Evolutionary conservation across 2,113 vertebrate genomes (phyloP), one percentile per base, ranked within the genome.

Genomic region (Oncorhynchus tshawytscha): DNA sequence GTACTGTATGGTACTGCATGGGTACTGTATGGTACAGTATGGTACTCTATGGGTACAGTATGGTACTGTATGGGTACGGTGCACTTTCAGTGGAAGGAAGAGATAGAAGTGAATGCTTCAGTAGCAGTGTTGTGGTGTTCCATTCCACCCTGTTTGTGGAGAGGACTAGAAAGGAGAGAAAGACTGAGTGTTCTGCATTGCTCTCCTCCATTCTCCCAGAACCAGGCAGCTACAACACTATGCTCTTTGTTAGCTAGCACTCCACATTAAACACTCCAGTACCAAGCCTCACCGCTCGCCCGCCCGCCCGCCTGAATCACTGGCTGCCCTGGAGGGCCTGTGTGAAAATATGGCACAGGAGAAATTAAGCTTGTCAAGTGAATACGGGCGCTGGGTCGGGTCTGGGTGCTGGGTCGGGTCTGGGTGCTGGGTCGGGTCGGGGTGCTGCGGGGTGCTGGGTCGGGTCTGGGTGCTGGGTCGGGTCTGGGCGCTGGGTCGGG

Each of bases 291-390:
- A 69, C 78, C 39, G 9, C 72, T 76, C 66, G 82, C 72, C 78
- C 66, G 83, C 72, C 78, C 66, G 83, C 81, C 81, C 81, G 59
- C 59, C 59, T 88, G 86, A 89, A 84, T 88, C 85, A 62, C 7
- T 39, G 88, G 86, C 88, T 54, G 15, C 81, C 39, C 66, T 31
- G 54, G 87, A 87, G 88, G 85, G 82, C 82, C 81, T 67, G 78
- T 78, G 85, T 86, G 84, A 88, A 89, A 88, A 92, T 88, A 88
- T 81, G 88, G 89, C 85, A 88, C 82, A 78, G 86, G 77, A 88
- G 87, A 90, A 91, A 90, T 87, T 85, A 88, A 90, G 88, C 88
- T 82, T 91, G 88, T 88, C 90, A 90, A 90, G 89, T 85, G 89
- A 88, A 90, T 87, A 91, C 83, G 76, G 87, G 86, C 85, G 86